Evolutionary conservation across 2,797 vertebrate species (phyloP).

Genomic region (Sebastes baramenuke): DNA sequence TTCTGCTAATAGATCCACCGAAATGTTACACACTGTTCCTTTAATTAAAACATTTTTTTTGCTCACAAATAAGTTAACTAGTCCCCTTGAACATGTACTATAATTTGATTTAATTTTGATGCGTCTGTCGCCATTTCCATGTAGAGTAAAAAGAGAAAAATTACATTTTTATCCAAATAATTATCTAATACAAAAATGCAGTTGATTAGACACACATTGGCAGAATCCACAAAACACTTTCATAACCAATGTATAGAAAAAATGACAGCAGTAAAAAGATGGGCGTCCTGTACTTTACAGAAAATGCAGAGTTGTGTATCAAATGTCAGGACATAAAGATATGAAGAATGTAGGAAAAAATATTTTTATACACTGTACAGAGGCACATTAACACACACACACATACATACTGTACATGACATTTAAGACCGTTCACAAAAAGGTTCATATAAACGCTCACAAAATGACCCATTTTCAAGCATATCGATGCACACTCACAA

Average conservation of each 20-base stretch:
- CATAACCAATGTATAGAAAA: background rate
- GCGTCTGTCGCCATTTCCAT: background rate
- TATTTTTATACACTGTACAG: constrained; percentile 42
- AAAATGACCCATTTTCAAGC: constrained; percentile 13
- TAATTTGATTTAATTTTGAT: background rate
- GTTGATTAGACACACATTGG: background rate
- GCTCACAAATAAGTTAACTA: background rate
- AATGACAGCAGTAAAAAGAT: constrained; percentile 7
- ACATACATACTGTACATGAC: constrained; percentile 37
- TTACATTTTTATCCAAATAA: background rate
- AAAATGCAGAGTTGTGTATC: constrained; percentile 1
- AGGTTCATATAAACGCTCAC: constrained; percentile 4
- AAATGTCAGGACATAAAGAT: constrained; percentile 5
- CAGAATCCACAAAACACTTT: background rate
- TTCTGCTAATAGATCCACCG: background rate
- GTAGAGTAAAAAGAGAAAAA: background rate
- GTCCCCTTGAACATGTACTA: background rate
- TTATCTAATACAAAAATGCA: background rate
- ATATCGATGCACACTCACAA: background rate
- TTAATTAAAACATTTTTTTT: background rate
- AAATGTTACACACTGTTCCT: background rate
- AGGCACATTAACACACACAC: constrained; percentile 5
- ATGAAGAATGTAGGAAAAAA: background rate
- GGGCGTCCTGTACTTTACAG: background rate
- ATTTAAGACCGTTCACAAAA: constrained; percentile 7